Conservation (phyloP, 2,113 vertebrate species). For the Oceanodroma tethys region DNA sequence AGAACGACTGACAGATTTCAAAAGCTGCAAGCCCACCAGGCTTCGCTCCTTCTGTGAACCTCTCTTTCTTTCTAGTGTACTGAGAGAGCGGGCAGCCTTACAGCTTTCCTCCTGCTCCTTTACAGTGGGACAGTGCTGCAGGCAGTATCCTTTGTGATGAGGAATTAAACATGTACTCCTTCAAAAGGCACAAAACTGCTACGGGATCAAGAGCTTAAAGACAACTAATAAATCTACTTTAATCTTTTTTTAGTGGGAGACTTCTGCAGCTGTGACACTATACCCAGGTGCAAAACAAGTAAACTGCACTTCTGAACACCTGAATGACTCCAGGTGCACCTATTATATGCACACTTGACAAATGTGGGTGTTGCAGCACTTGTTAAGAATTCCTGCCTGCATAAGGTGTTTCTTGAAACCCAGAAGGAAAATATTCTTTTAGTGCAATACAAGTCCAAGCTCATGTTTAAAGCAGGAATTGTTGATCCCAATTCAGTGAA, state of each 20-base stretch:
- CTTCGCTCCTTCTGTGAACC: accelerated
- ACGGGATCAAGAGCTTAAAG: background rate
- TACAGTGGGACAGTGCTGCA: background rate
- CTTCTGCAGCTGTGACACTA: background rate
- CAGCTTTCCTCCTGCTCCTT: background rate
- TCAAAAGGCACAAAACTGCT: background rate
- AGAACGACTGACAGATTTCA: background rate
- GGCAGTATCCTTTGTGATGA: background rate
- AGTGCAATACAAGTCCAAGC: background rate
- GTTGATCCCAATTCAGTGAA: background rate
- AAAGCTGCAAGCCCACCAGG: background rate
- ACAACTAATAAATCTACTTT: background rate
- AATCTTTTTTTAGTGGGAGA: background rate
- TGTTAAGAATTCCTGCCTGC: background rate
- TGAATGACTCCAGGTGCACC: background rate
- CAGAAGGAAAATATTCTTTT: background rate
- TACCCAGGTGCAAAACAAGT: background rate
- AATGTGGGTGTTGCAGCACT: background rate
- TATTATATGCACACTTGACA: background rate
- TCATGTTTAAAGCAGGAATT: background rate
- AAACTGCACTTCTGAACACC: background rate
- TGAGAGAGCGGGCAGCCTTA: accelerated
- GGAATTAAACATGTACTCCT: background rate
- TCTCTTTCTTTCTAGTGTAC: background rate
- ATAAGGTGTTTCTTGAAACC: background rate